Conservation (phyloP, 2,888 invertebrate species). For the Cheilosia vulpina region DNA sequence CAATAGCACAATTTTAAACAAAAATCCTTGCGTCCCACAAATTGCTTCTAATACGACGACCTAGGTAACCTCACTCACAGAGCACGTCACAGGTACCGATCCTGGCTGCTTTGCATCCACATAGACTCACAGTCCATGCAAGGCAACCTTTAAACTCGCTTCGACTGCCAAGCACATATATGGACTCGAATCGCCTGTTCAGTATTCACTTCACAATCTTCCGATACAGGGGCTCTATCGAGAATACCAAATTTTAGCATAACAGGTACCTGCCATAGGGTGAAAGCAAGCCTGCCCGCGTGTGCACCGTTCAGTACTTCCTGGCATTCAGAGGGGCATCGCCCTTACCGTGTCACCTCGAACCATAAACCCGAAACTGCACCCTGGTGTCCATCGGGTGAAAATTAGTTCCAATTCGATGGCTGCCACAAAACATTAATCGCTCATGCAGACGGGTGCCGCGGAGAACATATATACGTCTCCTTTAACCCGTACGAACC, state of each 20-base stretch:
- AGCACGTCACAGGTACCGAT: no score
- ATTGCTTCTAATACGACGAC: no score
- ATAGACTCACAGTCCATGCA: not conserved
- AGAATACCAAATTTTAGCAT: slow-evolving; percentile 5
- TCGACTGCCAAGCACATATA: not conserved
- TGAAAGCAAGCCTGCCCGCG: slow-evolving; percentile 20
- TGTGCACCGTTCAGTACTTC: no score
- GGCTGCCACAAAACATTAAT: slow-evolving; percentile 32
- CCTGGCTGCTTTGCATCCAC: not conserved
- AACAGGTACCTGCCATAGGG: not conserved
- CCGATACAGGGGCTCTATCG: not conserved
- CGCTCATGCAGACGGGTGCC: slow-evolving; percentile 53
- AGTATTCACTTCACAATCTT: no score
- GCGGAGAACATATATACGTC: slow-evolving; percentile 1
- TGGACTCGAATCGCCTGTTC: not conserved
- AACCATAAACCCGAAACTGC: slow-evolving; percentile 12
- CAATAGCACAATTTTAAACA: no score
- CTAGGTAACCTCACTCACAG: no score
- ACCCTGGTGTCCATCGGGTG: slow-evolving; percentile 51
- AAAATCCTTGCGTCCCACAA: no score
- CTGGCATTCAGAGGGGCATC: slow-evolving; percentile 1
- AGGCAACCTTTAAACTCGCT: slow-evolving; percentile 10
- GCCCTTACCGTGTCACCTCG: not conserved
- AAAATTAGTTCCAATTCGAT: slow-evolving; percentile 36
- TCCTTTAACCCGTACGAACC: slow-evolving; percentile 49